Percentiles rank a stretch among this genome's conserved stretches.
Conservation (phyloP, 2,113 vertebrate species). For the Scalopus aquaticus region DNA sequence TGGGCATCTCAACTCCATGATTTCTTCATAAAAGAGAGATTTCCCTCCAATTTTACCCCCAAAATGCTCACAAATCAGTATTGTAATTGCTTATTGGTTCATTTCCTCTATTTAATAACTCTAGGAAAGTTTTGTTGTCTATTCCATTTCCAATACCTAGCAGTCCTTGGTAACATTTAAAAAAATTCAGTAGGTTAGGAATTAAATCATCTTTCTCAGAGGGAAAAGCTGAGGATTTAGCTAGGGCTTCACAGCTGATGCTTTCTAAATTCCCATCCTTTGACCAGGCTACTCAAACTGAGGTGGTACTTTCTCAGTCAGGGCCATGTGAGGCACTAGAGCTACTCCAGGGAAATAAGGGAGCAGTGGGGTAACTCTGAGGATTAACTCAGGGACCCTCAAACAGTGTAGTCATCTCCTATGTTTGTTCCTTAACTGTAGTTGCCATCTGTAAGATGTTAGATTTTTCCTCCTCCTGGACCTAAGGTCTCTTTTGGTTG, state of each 20-base stretch:
- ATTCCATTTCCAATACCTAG: background rate
- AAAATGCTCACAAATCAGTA: background rate
- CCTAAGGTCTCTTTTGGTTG: background rate
- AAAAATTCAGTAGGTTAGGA: background rate
- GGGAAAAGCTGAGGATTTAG: background rate
- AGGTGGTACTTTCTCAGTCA: background rate
- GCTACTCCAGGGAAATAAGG: background rate
- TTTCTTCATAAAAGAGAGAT: background rate
- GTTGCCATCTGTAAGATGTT: background rate
- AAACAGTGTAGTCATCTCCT: background rate
- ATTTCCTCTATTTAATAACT: too few relatives aligned
- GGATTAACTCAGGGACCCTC: background rate
- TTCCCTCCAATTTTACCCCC: background rate
- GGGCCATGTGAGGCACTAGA: background rate
- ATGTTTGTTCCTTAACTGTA: background rate
- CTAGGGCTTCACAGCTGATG: background rate
- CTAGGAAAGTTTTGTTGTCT: background rate
- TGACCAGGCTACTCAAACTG: background rate
- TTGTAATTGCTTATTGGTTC: background rate
- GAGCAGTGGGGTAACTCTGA: background rate
- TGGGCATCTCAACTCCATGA: background rate
- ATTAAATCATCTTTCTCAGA: background rate
- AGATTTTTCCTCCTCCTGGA: background rate
- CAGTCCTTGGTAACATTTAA: too few relatives aligned
- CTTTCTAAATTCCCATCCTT: background rate